phyloP scores from a whole-genome alignment of 1,140 invertebrate genomes.

The Diploscapter pachys region DNA sequence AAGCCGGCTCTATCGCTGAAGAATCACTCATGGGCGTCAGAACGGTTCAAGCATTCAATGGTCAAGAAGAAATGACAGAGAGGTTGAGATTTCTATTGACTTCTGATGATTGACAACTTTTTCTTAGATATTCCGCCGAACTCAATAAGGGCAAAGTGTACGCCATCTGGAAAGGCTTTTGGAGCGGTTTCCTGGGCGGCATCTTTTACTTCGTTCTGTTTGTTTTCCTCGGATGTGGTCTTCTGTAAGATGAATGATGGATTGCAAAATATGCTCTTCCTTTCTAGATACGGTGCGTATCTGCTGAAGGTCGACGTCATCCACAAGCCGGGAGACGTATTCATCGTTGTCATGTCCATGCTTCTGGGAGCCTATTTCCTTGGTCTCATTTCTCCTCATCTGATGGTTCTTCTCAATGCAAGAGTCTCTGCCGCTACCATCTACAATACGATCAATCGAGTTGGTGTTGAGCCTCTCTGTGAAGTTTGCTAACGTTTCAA shows the following conservation, averaged over 20 bases:
- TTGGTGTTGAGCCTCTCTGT: constrained; percentile 43
- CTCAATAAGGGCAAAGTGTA: constrained; percentile 38
- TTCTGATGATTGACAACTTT: neutral
- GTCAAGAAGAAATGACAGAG: constrained; percentile 69
- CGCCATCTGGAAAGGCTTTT: constrained; percentile 46
- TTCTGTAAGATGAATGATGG: constrained; percentile 13
- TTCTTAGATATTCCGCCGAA: constrained; percentile 24
- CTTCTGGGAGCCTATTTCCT: constrained; percentile 47
- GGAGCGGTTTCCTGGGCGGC: constrained; percentile 49
- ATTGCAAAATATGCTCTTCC: constrained; percentile 11
- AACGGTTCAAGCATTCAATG: constrained; percentile 78
- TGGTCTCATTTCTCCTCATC: constrained; percentile 44
- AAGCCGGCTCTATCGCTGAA: constrained; percentile 76
- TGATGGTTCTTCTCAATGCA: constrained; percentile 48
- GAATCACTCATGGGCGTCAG: constrained; percentile 73
- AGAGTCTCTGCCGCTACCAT: constrained; percentile 47
- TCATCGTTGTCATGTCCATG: constrained; percentile 45
- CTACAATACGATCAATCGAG: constrained; percentile 63
- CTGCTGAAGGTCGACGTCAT: constrained; percentile 39
- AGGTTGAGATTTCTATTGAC: constrained; percentile 28
- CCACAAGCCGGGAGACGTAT: constrained; percentile 45
- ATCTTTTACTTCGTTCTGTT: constrained; percentile 39
- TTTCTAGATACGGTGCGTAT: constrained; percentile 40
- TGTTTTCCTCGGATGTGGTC: constrained; percentile 30
- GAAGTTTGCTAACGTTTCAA: constrained; percentile 9